Base-by-base conservation (phyloP, 2,113 vertebrate genomes). In the Xiphorhynchus elegans region DNA sequence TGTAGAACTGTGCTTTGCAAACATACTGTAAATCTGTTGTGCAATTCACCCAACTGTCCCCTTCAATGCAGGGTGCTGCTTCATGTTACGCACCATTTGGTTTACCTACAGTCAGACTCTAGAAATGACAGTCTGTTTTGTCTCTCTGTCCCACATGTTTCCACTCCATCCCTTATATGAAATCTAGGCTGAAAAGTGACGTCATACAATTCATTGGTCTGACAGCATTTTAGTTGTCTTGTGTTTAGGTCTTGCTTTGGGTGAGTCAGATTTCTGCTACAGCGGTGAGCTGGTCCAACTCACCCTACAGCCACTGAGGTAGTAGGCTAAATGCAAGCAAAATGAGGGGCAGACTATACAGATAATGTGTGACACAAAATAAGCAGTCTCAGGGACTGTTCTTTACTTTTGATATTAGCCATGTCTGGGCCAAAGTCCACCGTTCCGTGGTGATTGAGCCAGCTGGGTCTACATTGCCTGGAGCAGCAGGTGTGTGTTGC, bases 11-110 rank as follows among this genome's bases (percentile, higher is more conserved):
- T 64, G 39, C 37, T 84, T 72, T 52, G 70, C 31, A 49, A 79
- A 58, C 1, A 0, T 25, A 6, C 62, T 39, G 21, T 52, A 76
- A 58, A 47, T 69, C 40, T 56, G 33, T 31, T 0, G 0, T 49
- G 62, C 52, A n/a, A 5, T n/a, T 87, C 0, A 1, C 33, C 16
- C 67, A 31, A 39, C 1, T 2, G 33, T 15, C 35, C 49, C 18
- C 56, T 58, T 84, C 47, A 42, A 23, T 13, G 16, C 13, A 17
- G 3, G 6, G 20, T 23, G 21, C 52, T 75, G 60, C 44, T 68
- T 64, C 8, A 4, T 11, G 26, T 50, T 39, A 8, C 11, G 37
- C 2, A 24, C 39, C 33, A 3, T 33, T 42, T 0, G 0, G 9
- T 40, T 76, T 58, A 64, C 72, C 67, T 31, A 19, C 59, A 50